phyloP scores from a whole-genome alignment of 35 echinoderm and acorn worm genomes.

The Lytechinus pictus region DNA sequence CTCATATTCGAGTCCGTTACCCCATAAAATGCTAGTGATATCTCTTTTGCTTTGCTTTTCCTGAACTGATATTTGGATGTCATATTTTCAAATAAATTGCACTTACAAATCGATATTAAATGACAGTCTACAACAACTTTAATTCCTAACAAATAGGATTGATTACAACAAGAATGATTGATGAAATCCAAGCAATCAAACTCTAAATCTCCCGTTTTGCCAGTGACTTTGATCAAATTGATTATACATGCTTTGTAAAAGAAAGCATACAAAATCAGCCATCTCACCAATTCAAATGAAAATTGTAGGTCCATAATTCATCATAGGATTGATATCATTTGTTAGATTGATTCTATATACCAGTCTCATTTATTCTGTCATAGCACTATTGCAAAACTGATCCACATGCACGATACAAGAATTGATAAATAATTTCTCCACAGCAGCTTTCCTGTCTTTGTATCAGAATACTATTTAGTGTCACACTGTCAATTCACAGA shows the following conservation, averaged over 20 bases:
- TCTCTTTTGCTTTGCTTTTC: background rate
- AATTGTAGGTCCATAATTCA: no score
- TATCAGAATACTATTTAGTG: background rate
- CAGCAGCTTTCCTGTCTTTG: no score
- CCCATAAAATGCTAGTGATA: no score
- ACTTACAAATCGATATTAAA: background rate
- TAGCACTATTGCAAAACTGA: background rate
- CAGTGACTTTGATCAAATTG: background rate
- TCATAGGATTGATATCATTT: no score
- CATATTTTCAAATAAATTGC: background rate
- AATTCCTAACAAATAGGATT: background rate
- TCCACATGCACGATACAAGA: background rate
- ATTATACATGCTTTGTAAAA: no score
- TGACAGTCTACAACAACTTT: background rate
- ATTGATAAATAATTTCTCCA: background rate
- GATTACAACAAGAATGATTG: no score
- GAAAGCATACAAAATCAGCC: no score
- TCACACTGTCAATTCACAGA: background rate
- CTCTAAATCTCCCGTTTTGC: background rate
- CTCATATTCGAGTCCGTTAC: no score
- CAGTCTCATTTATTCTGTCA: background rate
- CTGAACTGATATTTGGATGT: background rate
- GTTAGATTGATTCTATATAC: background rate
- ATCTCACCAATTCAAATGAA: no score
- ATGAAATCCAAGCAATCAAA: no score